A percentile compares a stretch with the other conserved stretches of the same genome.
Conservation (phyloP, 2,888 invertebrate genomes). For the Conchocele bisecta region DNA sequence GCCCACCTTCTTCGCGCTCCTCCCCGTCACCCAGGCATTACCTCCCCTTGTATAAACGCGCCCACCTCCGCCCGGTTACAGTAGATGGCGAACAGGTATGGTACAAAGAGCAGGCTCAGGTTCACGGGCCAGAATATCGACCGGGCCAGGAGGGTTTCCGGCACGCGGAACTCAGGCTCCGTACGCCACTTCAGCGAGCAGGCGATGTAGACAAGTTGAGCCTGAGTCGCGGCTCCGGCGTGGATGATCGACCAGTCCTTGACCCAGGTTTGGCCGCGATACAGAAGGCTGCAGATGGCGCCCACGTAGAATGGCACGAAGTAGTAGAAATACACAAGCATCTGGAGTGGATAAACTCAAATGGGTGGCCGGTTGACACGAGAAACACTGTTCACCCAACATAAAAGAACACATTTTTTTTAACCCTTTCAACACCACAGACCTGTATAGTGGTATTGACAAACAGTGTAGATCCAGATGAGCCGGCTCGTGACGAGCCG, state of each 20-base stretch:
- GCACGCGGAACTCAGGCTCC: conserved; percentile 54
- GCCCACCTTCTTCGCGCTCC: too few species aligned
- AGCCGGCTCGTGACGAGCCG: too few species aligned
- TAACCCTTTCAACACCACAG: too few species aligned
- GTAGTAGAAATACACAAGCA: conserved; percentile 78
- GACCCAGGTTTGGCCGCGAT: conserved; percentile 70
- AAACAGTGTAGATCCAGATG: too few species aligned
- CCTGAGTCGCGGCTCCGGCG: conserved; percentile 79
- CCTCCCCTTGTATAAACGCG: conserved; percentile 9
- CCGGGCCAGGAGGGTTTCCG: conserved; percentile 46
- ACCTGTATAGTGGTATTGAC: too few species aligned
- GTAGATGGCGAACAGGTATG: conserved; percentile 72
- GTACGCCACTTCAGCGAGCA: conserved; percentile 70
- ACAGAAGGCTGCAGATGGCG: conserved; percentile 70
- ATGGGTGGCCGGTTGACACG: neutral
- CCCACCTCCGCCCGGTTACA: conserved; percentile 52
- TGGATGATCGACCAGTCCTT: conserved; percentile 75
- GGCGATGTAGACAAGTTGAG: conserved; percentile 70
- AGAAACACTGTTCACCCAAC: too few species aligned
- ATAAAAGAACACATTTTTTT: too few species aligned
- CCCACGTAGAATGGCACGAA: conserved; percentile 75
- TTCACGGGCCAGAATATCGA: conserved; percentile 70
- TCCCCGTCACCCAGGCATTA: conserved; percentile 18
- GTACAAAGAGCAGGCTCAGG: conserved; percentile 68
- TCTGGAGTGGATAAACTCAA: conserved; percentile 63